A percentile compares a stretch with the other conserved stretches of the same genome.
Conservation (phyloP, 2,888 invertebrate genomes). For the Eretmocerus hayati region DNA sequence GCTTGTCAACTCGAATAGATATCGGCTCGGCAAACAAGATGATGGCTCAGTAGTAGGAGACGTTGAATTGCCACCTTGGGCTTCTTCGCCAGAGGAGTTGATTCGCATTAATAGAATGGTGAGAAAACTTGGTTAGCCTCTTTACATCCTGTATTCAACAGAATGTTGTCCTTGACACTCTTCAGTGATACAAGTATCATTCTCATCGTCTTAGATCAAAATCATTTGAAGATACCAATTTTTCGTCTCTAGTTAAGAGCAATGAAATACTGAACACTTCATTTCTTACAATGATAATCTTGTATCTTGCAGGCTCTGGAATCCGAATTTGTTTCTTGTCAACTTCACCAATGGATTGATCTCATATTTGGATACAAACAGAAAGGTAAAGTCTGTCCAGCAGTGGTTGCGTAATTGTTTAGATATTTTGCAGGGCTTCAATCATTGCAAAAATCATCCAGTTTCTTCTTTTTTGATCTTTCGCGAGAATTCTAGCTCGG, state of each 20-base stretch:
- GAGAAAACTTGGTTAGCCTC: constrained; percentile 18
- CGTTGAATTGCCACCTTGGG: constrained; percentile 94
- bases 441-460: no score
- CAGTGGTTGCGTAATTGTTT: no score
- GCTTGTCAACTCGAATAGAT: constrained; percentile 83
- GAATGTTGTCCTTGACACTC: not conserved
- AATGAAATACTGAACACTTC: not conserved
- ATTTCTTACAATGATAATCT: not conserved
- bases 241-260: not conserved
- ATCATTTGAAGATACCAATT: no score
- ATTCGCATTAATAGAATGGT: constrained; percentile 95
- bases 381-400: constrained; percentile 72
- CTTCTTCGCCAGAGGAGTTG: constrained; percentile 94
- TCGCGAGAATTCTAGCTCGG: no score
- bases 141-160: constrained; percentile 18
- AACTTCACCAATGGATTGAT: constrained; percentile 99
- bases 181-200: not conserved
- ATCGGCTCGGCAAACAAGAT: constrained; percentile 82
- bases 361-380: constrained; percentile 99
- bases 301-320: constrained; percentile 68
- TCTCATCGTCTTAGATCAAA: no score
- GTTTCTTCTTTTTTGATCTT: no score
- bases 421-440: no score
- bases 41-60: constrained; percentile 72
- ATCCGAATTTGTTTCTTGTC: constrained; percentile 98